These are phyloP conservation scores for Aldabrachelys gigantea DNA, from an alignment of 2,113 vertebrate genomes.

Conservation along the genomic window DNA sequence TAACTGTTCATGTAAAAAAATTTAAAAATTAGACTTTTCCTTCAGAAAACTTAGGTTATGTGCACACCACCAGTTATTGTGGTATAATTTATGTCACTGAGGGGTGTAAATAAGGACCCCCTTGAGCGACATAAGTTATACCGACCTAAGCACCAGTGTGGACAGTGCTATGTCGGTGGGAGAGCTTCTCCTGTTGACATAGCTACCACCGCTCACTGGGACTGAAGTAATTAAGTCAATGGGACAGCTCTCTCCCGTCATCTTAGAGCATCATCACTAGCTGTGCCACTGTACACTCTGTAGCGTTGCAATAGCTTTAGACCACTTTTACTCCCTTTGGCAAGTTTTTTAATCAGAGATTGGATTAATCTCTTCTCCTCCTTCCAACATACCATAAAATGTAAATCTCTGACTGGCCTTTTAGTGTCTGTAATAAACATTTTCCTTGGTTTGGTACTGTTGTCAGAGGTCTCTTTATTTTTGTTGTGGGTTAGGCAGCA, in stretches of 20 bases:
- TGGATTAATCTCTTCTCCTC: background rate
- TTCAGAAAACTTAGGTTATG: background rate
- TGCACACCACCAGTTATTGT: background rate
- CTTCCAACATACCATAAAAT: slow-evolving; percentile 30
- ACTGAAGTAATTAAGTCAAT: background rate
- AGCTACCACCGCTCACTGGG: background rate
- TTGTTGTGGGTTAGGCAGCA: background rate
- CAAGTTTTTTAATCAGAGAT: slow-evolving; percentile 56
- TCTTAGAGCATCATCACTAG: background rate
- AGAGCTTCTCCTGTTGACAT: background rate
- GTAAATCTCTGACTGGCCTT: slow-evolving; percentile 50
- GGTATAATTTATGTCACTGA: background rate
- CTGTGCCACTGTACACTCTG: background rate
- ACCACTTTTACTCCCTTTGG: background rate
- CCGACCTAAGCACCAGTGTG: background rate
- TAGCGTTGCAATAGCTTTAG: background rate
- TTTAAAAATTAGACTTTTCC: background rate
- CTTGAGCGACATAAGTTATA: background rate
- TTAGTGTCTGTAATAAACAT: background rate
- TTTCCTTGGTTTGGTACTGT: background rate
- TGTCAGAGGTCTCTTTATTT: slow-evolving; percentile 1
- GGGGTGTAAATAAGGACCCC: background rate
- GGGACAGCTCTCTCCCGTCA: too few species aligned
- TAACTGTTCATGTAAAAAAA: background rate
- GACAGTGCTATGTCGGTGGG: background rate